phyloP scores from a whole-genome alignment of 2,113 vertebrate species.

The Macrotis lagotis region DNA sequence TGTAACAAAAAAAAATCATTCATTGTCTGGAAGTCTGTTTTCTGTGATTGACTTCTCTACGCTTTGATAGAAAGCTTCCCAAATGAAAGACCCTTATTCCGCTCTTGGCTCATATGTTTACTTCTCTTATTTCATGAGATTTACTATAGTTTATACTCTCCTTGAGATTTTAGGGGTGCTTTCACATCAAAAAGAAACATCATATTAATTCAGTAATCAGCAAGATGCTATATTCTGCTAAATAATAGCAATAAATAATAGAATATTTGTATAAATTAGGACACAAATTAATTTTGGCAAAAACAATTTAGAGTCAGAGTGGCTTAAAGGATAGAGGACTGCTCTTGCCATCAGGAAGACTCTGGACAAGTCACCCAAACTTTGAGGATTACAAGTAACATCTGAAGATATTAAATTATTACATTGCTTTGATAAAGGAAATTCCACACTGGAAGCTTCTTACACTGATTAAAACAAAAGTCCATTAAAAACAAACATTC shows the following conservation, averaged over 20 bases:
- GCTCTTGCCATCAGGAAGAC: neutral
- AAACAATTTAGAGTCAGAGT: neutral
- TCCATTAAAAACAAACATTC: neutral
- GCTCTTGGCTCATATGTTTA: neutral
- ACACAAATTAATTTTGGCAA: neutral
- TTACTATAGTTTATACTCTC: neutral
- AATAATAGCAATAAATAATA: too few species aligned
- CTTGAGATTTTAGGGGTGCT: neutral
- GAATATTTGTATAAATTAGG: neutral
- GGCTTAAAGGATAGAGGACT: neutral
- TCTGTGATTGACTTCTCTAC: neutral
- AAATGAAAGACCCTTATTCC: neutral
- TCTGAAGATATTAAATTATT: neutral
- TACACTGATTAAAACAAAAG: neutral
- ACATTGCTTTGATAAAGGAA: neutral
- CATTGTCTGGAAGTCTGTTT: neutral
- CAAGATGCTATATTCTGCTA: neutral
- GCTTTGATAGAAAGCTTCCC: neutral
- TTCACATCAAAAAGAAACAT: neutral
- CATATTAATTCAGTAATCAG: neutral
- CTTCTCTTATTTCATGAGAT: neutral
- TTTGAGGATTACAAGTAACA: neutral
- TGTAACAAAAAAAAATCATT: neutral
- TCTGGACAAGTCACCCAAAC: neutral
- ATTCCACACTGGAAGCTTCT: neutral